A percentile compares a stretch with the other conserved stretches of the same genome.
These are phyloP conservation scores for Saguinus midas DNA, from an alignment of 2,113 vertebrate species.

Conservation along the genomic window DNA sequence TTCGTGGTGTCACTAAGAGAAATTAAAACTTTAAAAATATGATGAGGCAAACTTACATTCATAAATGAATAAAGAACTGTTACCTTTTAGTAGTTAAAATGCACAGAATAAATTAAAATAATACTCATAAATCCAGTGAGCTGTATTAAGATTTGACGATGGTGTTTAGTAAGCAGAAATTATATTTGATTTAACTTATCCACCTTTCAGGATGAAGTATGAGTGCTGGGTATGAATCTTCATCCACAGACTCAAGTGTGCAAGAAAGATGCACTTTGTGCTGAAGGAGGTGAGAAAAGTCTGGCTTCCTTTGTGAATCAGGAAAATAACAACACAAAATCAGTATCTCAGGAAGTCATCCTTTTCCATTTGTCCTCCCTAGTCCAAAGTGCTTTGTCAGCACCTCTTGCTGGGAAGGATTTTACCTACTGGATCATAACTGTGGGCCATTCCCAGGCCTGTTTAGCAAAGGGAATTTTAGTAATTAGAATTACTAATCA, in stretches of 20 bases:
- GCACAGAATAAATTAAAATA: slow-evolving; percentile 42
- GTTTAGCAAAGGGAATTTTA: background rate
- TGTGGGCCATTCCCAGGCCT: background rate
- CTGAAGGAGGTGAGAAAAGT: background rate
- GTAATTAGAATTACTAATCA: no score
- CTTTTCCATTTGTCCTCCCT: background rate
- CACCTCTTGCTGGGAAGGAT: background rate
- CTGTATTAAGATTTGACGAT: background rate
- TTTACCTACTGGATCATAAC: background rate
- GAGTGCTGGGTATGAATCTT: slow-evolving; percentile 31
- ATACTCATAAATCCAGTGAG: background rate
- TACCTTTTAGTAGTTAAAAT: slow-evolving; percentile 42
- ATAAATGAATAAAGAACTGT: slow-evolving; percentile 31
- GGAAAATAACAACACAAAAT: background rate
- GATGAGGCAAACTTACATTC: slow-evolving; percentile 55
- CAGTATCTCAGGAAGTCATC: background rate
- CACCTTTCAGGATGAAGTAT: slow-evolving; percentile 21
- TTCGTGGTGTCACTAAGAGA: slow-evolving; percentile 44
- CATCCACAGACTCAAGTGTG: background rate
- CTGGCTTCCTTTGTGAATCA: background rate
- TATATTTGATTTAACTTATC: slow-evolving; percentile 25
- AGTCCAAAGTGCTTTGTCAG: background rate
- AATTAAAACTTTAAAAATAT: slow-evolving; percentile 67
- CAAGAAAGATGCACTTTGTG: background rate
- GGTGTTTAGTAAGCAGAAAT: slow-evolving; percentile 32